Conservation (phyloP, 2,113 vertebrate species). For the Chaenocephalus aceratus region DNA sequence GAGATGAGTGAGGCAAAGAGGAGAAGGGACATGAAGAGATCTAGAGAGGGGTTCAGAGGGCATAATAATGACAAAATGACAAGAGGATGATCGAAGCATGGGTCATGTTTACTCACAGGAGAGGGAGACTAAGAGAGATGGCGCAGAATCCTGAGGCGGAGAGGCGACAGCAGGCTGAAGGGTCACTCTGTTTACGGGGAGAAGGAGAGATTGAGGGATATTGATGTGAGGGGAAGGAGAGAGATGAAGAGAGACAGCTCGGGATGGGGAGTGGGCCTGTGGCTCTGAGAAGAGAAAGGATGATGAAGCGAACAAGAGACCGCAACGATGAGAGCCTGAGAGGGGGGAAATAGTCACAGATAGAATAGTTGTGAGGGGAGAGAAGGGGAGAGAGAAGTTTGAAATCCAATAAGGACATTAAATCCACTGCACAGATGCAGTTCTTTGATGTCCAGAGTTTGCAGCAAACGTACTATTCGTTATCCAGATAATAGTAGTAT, state of each 20-base stretch:
- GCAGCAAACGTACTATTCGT: slow-evolving; percentile 27
- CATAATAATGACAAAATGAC: slow-evolving; percentile 79
- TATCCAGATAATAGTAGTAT: slow-evolving; percentile 37
- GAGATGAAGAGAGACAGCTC: slow-evolving; percentile 68
- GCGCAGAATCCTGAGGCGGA: slow-evolving; percentile 46
- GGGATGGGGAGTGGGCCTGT: slow-evolving; percentile 59
- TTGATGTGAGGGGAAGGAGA: slow-evolving; percentile 66
- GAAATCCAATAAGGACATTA: slow-evolving; percentile 51
- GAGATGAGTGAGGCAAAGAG: slow-evolving; percentile 17
- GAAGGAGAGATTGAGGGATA: slow-evolving; percentile 67
- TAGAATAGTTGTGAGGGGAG: slow-evolving; percentile 22
- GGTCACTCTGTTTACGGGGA: slow-evolving; percentile 65
- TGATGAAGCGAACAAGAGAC: slow-evolving; percentile 52
- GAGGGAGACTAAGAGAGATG: slow-evolving; percentile 46
- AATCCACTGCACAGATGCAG: slow-evolving; percentile 16
- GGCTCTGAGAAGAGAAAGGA: slow-evolving; percentile 52
- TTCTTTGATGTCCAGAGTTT: slow-evolving; percentile 43
- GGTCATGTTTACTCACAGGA: slow-evolving; percentile 78
- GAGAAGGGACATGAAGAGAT: slow-evolving; percentile 37
- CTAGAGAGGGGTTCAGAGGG: slow-evolving; percentile 61
- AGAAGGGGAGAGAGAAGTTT: slow-evolving; percentile 12
- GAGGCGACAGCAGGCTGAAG: slow-evolving; percentile 66
- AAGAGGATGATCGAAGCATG: slow-evolving; percentile 73
- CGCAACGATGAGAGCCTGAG: slow-evolving; percentile 42
- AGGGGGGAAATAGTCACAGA: slow-evolving; percentile 34